Evolutionary conservation across 2,888 invertebrate species (phyloP), one percentile per base, ranked within the genome.

Genomic region (Trissolcus brochymenae): DNA sequence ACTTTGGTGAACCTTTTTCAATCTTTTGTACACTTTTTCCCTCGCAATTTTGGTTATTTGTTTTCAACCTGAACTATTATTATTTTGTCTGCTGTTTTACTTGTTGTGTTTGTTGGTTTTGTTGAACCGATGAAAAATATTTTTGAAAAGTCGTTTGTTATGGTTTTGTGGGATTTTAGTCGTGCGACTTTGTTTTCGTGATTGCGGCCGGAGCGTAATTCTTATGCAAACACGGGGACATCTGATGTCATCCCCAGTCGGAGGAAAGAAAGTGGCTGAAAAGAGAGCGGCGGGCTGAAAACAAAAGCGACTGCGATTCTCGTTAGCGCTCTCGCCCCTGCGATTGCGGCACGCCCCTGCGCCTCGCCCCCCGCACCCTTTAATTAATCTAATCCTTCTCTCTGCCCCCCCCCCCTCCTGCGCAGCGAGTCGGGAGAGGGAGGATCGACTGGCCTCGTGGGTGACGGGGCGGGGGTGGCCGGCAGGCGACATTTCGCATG

Each of bases 401-500:
- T 35, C 9, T 35, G 35, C 35, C 35, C 35, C 35, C 35, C 9
- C 35, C 35, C 35, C 35, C 35, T 35, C 35, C 76, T 71, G 74
- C 76, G 78, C 79, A 73, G 77, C 81, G 79, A 74, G 79, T 75
- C 64, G 19, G 19, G 62, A 6, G 55, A 11, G 74, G 64, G 60
- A 43, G 71, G 25, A 60, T 51, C 60, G 57, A 40, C 54, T 25
- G 71, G 83, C 87, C 88, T 87, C 87, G 88, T 88, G 88, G 88
- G 79, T 85, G 81, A 1, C 81, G 84, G 84, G 87, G 87, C 87
- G 87, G 87, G 88, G 88, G 61, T 56, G 73, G 55, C 51, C 86
- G 86, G 86, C 82, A 76, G 82, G 83, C 86, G 85, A 86, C 88
- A 87, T 86, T 87, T 87, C 87, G 87, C 88, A 87, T 88, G 88